phyloP scores from a whole-genome alignment of 2,113 vertebrate species.

The Paramormyrops kingsleyae region DNA sequence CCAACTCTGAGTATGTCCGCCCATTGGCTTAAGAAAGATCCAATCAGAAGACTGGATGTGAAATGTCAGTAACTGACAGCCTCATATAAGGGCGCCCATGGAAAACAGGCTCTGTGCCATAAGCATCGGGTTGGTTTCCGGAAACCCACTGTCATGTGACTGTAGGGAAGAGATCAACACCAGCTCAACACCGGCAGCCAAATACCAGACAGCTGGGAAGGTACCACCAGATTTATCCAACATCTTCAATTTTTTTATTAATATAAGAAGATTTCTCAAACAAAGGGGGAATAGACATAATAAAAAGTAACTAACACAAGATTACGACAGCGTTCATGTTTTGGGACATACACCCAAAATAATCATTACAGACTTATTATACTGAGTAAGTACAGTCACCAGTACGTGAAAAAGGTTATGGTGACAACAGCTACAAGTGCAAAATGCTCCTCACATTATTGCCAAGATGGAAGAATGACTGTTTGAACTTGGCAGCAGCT shows the following conservation, averaged over 20 bases:
- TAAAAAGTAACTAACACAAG: background rate
- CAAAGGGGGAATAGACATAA: background rate
- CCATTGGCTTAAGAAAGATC: background rate
- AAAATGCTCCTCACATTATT: background rate
- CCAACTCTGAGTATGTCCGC: background rate
- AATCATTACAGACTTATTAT: background rate
- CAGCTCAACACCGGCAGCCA: background rate
- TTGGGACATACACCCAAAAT: background rate
- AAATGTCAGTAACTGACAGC: background rate
- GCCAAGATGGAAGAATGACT: background rate
- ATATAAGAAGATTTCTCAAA: background rate
- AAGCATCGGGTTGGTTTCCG: background rate
- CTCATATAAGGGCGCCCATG: background rate
- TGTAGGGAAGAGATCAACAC: background rate
- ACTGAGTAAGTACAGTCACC: background rate
- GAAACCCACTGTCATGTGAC: background rate
- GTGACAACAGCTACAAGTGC: background rate
- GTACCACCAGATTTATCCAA: background rate
- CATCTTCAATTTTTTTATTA: background rate
- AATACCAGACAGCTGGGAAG: background rate
- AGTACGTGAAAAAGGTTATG: background rate
- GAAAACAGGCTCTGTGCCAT: background rate
- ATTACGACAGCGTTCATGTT: background rate
- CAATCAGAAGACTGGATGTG: background rate
- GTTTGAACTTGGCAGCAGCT: background rate